A percentile compares a stretch with the other conserved stretches of the same genome.
phyloP scores from a whole-genome alignment of 2,888 invertebrate genomes.

The Aradus depressus region DNA sequence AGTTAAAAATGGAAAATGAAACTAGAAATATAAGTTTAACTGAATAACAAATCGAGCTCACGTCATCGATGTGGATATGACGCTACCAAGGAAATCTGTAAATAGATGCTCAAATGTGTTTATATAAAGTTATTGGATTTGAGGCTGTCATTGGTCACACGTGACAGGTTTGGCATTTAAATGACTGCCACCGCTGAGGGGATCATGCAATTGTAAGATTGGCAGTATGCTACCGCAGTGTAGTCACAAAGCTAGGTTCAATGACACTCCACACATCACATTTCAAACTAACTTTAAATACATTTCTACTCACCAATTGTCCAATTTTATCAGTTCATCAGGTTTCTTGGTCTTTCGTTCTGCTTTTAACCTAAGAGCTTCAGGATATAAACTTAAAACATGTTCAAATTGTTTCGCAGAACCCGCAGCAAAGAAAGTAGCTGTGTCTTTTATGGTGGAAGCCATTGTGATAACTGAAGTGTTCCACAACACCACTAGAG shows the following conservation, averaged over 20 bases:
- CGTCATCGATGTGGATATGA: constrained; percentile 28
- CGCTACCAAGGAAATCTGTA: constrained; percentile 27
- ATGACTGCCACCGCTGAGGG: constrained; percentile 27
- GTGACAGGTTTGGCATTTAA: constrained; percentile 42
- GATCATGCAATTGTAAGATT: constrained; percentile 31
- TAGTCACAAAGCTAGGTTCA: constrained; percentile 36
- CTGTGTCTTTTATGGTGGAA: constrained; percentile 80
- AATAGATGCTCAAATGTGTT: constrained; percentile 16
- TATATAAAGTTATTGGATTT: constrained; percentile 12
- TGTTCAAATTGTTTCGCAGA: constrained; percentile 70
- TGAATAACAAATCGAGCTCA: constrained; percentile 20
- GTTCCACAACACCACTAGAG: constrained; percentile 21
- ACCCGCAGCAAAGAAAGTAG: constrained; percentile 87
- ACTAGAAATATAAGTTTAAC: constrained; percentile 1
- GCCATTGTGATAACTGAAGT: constrained; percentile 46
- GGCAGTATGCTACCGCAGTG: constrained; percentile 31
- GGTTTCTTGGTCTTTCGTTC: constrained; percentile 85
- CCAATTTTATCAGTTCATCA: constrained; percentile 86
- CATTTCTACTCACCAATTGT: constrained; percentile 71
- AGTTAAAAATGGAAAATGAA: neutral
- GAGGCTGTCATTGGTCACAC: constrained; percentile 59
- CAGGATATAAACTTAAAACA: constrained; percentile 81
- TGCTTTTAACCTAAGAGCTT: constrained; percentile 81
- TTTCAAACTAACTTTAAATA: constrained; percentile 11
- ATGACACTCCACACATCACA: constrained; percentile 33